Evolutionary conservation across 2,113 vertebrate species (phyloP), one percentile per base, ranked within the genome.

Genomic region (Hippocampus mohnikei): DNA sequence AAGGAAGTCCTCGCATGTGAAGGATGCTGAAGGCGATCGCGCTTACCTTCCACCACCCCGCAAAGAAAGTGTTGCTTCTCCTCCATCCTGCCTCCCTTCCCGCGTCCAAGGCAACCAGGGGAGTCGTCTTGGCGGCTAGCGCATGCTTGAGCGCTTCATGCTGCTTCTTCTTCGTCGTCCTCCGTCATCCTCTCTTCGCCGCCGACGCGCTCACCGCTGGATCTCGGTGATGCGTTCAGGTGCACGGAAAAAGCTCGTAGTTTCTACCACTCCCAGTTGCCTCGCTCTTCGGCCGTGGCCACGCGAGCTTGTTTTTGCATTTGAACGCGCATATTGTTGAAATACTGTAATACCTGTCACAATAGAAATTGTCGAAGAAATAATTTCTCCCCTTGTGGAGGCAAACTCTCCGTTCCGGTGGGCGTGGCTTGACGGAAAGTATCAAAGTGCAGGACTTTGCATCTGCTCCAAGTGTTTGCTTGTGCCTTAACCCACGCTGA

Each of bases 21-120:
- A 67, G 48, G 3, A 66, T 59, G 55, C 42, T 33, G 15, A 69
- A 81, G 71, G 65, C 74, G 67, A 3, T 20, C 46, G 46, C 67
- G 71, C 90, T 89, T 90, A 94, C 94, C 94, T 92, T 95, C 94
- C 86, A 94, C 94, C 78, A 95, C 93, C 66, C 94, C 93, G 72
- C 94, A 95, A 80, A 95, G 85, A 83, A 94, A 93, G 80, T 75
- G 87, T 74, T 71, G 78, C 81, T 78, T 87, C 73, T 74, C 85
- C 77, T 92, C 93, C 94, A 94, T 94, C 50, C 72, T 86, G 68
- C 37, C 29, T 69, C 71, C 72, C 71, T 61, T 67, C 72, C 58
- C 61, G 65, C 58, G 62, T 80, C 56, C 79, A 15, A 41, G 72
- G 27, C 1, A 81, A 50, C 67, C 65, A 84, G 70, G 77, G 33